Percentiles rank a stretch among this genome's conserved stretches.
Evolutionary conservation across 2,888 invertebrate genomes (phyloP).

Genomic region (Gryllus longicercus): DNA sequence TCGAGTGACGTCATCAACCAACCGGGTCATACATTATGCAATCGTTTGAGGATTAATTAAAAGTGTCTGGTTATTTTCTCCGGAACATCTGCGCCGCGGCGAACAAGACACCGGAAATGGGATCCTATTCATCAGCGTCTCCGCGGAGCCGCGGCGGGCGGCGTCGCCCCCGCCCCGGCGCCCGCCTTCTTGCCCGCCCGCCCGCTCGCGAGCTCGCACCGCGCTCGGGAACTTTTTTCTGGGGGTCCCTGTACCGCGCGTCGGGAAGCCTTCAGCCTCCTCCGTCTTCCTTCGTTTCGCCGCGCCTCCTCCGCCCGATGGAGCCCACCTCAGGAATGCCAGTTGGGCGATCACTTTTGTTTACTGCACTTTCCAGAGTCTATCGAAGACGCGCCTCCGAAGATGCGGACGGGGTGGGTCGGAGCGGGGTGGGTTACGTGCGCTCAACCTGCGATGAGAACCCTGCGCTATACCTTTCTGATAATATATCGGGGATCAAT

Average conservation of each 20-base stretch:
- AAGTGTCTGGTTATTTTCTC: conserved; percentile 17
- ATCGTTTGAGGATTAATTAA: conserved; percentile 17
- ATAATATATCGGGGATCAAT: too few relatives aligned
- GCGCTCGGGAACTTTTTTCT: not conserved
- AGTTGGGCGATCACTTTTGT: not conserved
- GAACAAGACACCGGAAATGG: conserved; percentile 17
- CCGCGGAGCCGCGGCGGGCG: not conserved
- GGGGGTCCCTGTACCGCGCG: not conserved
- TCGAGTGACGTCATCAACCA: conserved; percentile 6
- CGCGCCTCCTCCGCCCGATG: not conserved
- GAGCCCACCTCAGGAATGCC: not conserved
- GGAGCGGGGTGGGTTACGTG: not conserved
- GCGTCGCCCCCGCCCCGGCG: not conserved
- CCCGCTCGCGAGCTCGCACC: not conserved
- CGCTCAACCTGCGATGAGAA: not conserved
- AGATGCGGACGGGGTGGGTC: not conserved
- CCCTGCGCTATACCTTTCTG: too few relatives aligned
- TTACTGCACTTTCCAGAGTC: not conserved
- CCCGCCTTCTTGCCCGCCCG: not conserved
- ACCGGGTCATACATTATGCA: conserved; percentile 17
- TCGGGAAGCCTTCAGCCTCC: not conserved
- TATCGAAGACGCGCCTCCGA: not conserved
- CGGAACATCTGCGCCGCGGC: conserved; percentile 4
- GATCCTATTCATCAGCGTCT: conserved; percentile 8
- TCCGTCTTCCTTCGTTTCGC: not conserved